Base-by-base conservation (phyloP, 1,140 invertebrate species). In the Patella vulgata region DNA sequence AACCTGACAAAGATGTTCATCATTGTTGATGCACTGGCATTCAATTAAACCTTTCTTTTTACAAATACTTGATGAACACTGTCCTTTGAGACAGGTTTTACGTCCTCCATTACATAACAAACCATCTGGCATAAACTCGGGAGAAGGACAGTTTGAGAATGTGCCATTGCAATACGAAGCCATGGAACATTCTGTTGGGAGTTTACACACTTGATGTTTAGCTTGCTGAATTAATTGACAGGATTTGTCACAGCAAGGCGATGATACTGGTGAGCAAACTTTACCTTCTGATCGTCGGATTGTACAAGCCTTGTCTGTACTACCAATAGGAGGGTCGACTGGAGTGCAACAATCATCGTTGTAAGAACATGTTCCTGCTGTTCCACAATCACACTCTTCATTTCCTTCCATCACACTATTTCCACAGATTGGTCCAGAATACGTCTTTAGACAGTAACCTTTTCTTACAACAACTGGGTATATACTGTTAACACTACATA, bases 301-400 rank as follows among this genome's bases (percentile, higher is more conserved):
- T 19, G 65, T 76, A 59, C 77, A 79, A 1, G 73, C 75, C 4
- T 17, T 17, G 40, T 74, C 73, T 8, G 39, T 8, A 11, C 33
- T 55, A 19, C n/a, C 28, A 14, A 50, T 14, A 5, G 27, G 33
- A 4, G 42, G 17, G 23, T 69, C 66, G 27, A 62, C 59, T 6
- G 78, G 75, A 12, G 72, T 72, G 39, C 79, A 81, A 47, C 79
- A 81, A 9, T 42, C 56, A 53, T 81, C 79, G 25, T 70, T 59
- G 0, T 33, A 51, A 3, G 31, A 23, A 59, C 79, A 81, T 4
- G 59, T 61, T 5, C 50, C 44, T 1, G 33, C 21, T 1, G 50
- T 51, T 6, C 79, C 79, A 61, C 79, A 81, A 42, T 81, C 79
- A 66, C 79, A 81, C 57, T 79, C 75, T 44, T 81, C 79, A 2